Conservation (phyloP, 2,797 vertebrate genomes). For the Sphaeramia orbicularis region DNA sequence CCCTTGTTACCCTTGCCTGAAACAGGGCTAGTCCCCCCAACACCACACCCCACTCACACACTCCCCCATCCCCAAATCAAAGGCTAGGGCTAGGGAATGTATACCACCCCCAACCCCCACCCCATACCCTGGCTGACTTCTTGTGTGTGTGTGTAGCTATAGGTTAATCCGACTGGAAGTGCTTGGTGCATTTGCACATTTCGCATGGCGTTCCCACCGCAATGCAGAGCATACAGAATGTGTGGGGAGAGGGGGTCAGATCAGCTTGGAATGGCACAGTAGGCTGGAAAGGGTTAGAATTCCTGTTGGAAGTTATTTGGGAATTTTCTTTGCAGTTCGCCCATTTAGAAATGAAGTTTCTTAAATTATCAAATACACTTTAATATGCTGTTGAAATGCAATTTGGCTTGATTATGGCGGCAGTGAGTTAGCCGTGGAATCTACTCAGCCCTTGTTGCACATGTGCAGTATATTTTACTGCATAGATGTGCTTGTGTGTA, state of each 20-base stretch:
- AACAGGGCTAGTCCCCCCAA: constrained; percentile 67
- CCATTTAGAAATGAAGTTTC: constrained; percentile 47
- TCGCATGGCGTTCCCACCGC: constrained; percentile 78
- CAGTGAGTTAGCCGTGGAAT: constrained; percentile 36
- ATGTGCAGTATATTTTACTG: constrained; percentile 12
- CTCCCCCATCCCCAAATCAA: constrained; percentile 66
- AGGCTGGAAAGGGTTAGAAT: constrained; percentile 74
- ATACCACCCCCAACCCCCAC: constrained; percentile 67
- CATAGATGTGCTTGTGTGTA: neutral
- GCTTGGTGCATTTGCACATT: constrained; percentile 79
- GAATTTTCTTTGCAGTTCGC: constrained; percentile 71
- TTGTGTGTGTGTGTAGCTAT: constrained; percentile 70
- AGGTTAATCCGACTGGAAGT: constrained; percentile 82
- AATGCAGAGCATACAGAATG: constrained; percentile 73
- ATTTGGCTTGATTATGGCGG: constrained; percentile 14
- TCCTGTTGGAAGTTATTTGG: constrained; percentile 72
- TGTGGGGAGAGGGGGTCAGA: constrained; percentile 53
- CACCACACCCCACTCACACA: constrained; percentile 60
- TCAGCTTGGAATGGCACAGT: constrained; percentile 73
- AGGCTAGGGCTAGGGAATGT: constrained; percentile 75
- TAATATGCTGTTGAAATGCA: constrained; percentile 27
- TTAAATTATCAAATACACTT: constrained; percentile 24
- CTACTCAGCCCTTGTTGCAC: constrained; percentile 39
- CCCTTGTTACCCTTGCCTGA: constrained; percentile 82
- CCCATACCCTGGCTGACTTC: constrained; percentile 69